Evolutionary conservation across 2,888 invertebrate species (phyloP), one percentile per base, ranked within the genome.

Genomic region (Lithodes maja): DNA sequence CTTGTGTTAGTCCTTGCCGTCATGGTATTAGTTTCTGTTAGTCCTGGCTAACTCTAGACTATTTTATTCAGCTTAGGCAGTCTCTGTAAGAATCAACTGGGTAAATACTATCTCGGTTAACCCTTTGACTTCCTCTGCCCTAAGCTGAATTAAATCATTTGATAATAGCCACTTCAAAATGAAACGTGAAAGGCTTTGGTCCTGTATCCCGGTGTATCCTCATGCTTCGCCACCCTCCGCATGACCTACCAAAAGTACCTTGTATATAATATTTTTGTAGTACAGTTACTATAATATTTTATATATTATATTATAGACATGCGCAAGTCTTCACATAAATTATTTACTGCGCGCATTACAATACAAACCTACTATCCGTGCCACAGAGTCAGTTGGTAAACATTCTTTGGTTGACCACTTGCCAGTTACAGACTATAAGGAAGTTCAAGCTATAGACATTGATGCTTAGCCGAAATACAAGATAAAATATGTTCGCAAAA

Each of bases 201-300:
- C 7, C 15, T 61, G 15, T 61, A 15, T 71, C 17, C 75, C 75
- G 83, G 55, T 75, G 75, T 79, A 68, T 33, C 61, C 79, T 55
- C 68, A 49, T 85, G 53, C 79, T 85, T 52, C 68, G 79, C 55
- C 49, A 85, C 79, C 49, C 33, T 50, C 68, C 80, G 85, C 85
- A 85, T 80, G 85, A 80, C 85, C 79, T 85, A 79, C 85, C 85
- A 85, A 69, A 85, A 80, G 85, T 85, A 85, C 85, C 85, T 85
- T 87, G 87, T 81, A 87, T 71, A 87, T 87, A 87, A 87, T 87
- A 84, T 87, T 87, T 84, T 87, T 87, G 77, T 86, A 80, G 71
- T 84, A 84, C 77, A 71, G 71, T 84, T 33, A 55, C 53, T 61
- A 53, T 75, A 77, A 85, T 71, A 69, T 71, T 80, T 85, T 85